These are phyloP conservation scores for Melikaiella ostensackeni DNA, from an alignment of 2,888 invertebrate species.

Conservation along the genomic window DNA sequence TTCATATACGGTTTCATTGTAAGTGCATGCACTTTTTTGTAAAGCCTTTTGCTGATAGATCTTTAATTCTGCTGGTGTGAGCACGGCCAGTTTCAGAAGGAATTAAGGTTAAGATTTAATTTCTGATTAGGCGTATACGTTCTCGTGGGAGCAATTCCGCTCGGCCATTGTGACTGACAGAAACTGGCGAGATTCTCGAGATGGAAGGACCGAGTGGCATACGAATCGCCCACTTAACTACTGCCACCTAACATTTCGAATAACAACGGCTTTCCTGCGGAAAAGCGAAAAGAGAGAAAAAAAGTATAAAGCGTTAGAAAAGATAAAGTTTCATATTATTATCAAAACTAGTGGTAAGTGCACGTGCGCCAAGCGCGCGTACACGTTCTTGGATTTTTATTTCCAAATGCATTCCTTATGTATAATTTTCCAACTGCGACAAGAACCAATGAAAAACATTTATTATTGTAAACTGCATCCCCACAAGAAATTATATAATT, in stretches of 20 bases:
- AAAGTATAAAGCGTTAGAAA: background rate
- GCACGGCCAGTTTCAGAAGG: constrained; percentile 49
- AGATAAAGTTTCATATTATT: too few relatives aligned
- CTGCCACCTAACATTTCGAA: constrained; percentile 65
- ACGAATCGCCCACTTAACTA: constrained; percentile 74
- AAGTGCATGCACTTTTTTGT: background rate
- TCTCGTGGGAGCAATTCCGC: constrained; percentile 69
- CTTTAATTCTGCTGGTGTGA: constrained; percentile 40
- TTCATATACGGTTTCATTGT: background rate
- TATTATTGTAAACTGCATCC: too few relatives aligned
- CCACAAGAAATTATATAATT: too few relatives aligned
- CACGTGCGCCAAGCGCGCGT: too few relatives aligned
- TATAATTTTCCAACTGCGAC: too few relatives aligned
- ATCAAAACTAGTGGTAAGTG: too few relatives aligned
- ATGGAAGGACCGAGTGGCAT: constrained; percentile 74
- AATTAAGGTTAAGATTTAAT: constrained; percentile 76
- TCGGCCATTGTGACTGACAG: constrained; percentile 75
- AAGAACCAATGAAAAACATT: too few relatives aligned
- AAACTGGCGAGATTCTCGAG: constrained; percentile 72
- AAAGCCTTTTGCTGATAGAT: constrained; percentile 41
- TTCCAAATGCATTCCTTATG: too few relatives aligned
- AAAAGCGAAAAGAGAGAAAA: constrained; percentile 46
- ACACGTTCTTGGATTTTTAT: too few relatives aligned
- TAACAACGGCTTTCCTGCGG: constrained; percentile 60
- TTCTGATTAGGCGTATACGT: constrained; percentile 72